Evolutionary conservation across 2,113 vertebrate species (phyloP).

Genomic region (Psittacus erithacus): DNA sequence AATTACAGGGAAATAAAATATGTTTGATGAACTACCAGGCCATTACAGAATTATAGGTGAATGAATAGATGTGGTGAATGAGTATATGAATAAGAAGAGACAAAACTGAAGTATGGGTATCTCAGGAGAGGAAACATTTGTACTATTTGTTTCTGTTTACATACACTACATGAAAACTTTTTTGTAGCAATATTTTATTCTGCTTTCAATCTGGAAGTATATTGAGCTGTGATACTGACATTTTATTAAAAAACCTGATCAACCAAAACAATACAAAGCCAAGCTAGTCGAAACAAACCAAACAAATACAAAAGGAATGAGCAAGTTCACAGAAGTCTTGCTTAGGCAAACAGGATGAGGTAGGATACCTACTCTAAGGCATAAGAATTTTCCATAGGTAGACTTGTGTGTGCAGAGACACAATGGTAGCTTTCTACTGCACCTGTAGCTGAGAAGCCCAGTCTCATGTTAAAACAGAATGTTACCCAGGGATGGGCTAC

Average conservation of each 20-base stretch:
- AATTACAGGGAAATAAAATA: neutral
- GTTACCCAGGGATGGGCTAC: neutral
- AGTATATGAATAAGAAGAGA: neutral
- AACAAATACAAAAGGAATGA: neutral
- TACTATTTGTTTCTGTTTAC: neutral
- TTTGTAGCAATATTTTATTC: neutral
- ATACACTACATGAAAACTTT: neutral
- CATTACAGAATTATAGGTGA: neutral
- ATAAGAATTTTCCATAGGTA: neutral
- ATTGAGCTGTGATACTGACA: neutral
- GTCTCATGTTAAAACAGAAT: neutral
- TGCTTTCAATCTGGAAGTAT: neutral
- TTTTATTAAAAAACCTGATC: neutral
- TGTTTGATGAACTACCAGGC: neutral
- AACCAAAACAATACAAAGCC: neutral
- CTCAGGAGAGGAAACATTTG: neutral
- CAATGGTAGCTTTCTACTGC: neutral
- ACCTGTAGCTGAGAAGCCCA: neutral
- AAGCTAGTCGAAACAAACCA: neutral
- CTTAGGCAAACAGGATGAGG: neutral
- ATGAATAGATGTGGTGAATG: neutral
- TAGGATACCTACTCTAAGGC: neutral
- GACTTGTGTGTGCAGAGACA: rapidly evolving
- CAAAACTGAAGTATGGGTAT: neutral
- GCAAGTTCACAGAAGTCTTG: neutral